Conservation (phyloP, 2,888 invertebrate genomes). For the Drosophila lacicola region DNA sequence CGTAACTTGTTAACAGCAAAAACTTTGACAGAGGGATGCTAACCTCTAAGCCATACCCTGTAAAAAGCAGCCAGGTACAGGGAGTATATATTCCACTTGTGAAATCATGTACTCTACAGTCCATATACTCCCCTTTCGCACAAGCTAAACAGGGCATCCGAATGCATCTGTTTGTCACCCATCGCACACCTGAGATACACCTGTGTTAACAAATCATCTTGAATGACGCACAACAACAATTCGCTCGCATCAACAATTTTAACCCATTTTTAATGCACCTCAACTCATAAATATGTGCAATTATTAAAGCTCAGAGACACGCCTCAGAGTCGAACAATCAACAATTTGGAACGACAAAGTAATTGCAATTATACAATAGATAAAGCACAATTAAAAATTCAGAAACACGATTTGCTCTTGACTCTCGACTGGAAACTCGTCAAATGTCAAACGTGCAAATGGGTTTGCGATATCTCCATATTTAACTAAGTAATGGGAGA, state of each 20-base stretch:
- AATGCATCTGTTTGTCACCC: neutral
- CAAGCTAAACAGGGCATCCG: neutral
- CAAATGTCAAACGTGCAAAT: slow-evolving; percentile 62
- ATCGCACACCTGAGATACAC: slow-evolving; percentile 3
- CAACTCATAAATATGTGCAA: slow-evolving; percentile 43
- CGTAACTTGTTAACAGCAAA: neutral
- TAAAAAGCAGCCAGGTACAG: neutral
- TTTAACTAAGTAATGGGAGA: slow-evolving; percentile 16
- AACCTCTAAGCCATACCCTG: neutral
- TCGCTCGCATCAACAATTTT: slow-evolving; percentile 15
- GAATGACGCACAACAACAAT: slow-evolving; percentile 11
- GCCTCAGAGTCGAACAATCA: slow-evolving; percentile 36
- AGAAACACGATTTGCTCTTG: slow-evolving; percentile 70
- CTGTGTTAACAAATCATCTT: slow-evolving; percentile 11
- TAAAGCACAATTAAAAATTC: slow-evolving; percentile 67
- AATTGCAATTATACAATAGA: slow-evolving; percentile 68
- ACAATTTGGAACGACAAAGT: slow-evolving; percentile 54
- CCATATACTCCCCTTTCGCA: neutral
- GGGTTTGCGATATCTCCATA: slow-evolving; percentile 15
- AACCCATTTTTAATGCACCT: slow-evolving; percentile 30
- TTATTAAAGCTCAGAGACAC: slow-evolving; percentile 23
- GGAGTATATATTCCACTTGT: too few relatives aligned
- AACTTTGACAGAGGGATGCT: neutral
- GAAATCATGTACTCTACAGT: too few relatives aligned
- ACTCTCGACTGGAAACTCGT: slow-evolving; percentile 36